A percentile compares a stretch with the other conserved stretches of the same genome.
phyloP scores from a whole-genome alignment of 64 coral and sea anemone species.

The Actinia tenebrosa region DNA sequence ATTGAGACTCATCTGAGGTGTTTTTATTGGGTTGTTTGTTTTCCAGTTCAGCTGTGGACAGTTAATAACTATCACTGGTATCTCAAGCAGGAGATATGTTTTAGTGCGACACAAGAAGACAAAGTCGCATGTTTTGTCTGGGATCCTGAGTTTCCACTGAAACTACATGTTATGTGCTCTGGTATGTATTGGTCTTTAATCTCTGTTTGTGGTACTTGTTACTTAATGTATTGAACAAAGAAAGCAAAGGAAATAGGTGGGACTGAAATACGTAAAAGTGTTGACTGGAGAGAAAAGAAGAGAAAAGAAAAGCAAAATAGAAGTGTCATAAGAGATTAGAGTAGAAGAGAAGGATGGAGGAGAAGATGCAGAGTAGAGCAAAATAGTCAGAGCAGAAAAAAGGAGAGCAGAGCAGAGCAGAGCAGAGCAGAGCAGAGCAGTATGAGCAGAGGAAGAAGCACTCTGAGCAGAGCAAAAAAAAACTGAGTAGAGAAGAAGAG shows the following conservation, averaged over 20 bases:
- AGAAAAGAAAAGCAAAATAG: neutral
- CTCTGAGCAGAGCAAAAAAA: no score
- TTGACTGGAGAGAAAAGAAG: neutral
- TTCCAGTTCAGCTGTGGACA: constrained; percentile 85
- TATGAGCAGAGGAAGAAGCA: no score
- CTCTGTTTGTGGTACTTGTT: neutral
- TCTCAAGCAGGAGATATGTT: constrained; percentile 80
- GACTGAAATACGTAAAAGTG: neutral
- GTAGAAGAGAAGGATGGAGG: no score
- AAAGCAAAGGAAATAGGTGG: neutral
- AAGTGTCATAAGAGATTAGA: no score
- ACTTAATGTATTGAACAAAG: neutral
- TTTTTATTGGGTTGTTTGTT: neutral
- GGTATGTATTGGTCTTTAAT: constrained; percentile 27
- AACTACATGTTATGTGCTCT: constrained; percentile 66
- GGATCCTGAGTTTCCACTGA: constrained; percentile 74
- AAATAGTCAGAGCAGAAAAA: no score
- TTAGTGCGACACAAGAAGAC: constrained; percentile 51
- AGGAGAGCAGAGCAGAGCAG: no score
- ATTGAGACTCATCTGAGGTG: neutral
- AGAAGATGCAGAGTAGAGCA: no score
- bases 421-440: no score
- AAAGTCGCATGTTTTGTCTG: constrained; percentile 64
- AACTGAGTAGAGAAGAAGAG: no score
- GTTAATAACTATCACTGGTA: constrained; percentile 99